phyloP scores from a whole-genome alignment of 2,888 invertebrate genomes.

The Syritta pipiens region DNA sequence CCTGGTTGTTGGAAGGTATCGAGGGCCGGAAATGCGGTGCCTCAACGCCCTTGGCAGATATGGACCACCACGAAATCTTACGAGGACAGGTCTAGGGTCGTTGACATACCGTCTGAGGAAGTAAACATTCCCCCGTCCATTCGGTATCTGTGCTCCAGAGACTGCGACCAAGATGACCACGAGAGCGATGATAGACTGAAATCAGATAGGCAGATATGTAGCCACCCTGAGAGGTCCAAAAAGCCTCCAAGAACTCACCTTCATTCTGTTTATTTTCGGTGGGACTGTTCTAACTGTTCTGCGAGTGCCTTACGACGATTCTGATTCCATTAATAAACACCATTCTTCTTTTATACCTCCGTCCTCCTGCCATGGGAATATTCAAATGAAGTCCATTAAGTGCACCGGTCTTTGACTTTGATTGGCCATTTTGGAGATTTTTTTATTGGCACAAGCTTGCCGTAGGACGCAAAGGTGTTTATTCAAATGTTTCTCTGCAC shows the following conservation, averaged over 20 bases:
- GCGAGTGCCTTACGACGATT: not conserved
- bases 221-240: not conserved
- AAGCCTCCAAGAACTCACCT: not conserved
- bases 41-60: too few species aligned
- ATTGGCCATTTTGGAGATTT: too few species aligned
- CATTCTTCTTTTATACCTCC: not conserved
- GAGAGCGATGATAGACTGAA: conserved; percentile 73
- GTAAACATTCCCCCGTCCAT: too few species aligned
- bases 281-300: not conserved
- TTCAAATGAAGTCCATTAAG: not conserved
- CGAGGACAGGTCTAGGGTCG: too few species aligned
- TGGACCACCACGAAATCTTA: too few species aligned
- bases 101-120: too few species aligned
- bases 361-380: not conserved
- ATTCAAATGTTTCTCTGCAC: too few species aligned
- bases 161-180: conserved; percentile 74
- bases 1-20: too few species aligned
- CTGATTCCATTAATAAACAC: not conserved
- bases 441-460: not conserved
- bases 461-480: too few species aligned
- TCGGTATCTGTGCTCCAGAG: conserved; percentile 75
- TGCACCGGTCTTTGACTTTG: conserved; percentile 5
- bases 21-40: too few species aligned
- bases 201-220: not conserved
- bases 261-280: not conserved